Conservation (phyloP, 2,113 vertebrate genomes). For the Hydropotes inermis region DNA sequence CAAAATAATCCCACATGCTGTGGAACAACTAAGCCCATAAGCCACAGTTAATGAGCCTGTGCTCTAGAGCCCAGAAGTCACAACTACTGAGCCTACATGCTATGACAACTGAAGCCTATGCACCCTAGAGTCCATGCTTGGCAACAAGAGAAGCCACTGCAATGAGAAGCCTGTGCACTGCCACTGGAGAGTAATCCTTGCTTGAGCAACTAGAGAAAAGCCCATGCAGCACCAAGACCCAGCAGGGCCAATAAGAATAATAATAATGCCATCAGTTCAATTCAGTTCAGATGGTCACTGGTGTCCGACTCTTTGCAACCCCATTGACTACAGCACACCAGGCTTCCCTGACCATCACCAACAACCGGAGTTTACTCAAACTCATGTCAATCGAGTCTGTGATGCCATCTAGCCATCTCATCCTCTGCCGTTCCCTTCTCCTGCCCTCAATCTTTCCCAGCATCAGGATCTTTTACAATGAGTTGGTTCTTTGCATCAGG, state of each 20-base stretch:
- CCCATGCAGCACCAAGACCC: neutral
- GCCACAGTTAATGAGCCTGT: neutral
- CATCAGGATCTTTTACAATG: neutral
- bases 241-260: neutral
- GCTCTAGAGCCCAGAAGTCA: neutral
- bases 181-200: neutral
- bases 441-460: neutral
- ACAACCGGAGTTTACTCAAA: neutral
- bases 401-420: neutral
- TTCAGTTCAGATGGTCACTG: neutral
- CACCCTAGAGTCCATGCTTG: neutral
- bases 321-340: neutral
- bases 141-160: neutral
- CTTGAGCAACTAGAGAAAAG: neutral
- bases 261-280: neutral
- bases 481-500: neutral
- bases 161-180: neutral
- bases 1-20: neutral
- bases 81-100: neutral
- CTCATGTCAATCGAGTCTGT: neutral
- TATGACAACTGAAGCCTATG: neutral
- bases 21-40: neutral
- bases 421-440: fast-evolving
- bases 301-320: neutral
- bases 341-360: neutral